Base-by-base conservation (phyloP, 2,797 vertebrate genomes). In the Silurus aristotelis region DNA sequence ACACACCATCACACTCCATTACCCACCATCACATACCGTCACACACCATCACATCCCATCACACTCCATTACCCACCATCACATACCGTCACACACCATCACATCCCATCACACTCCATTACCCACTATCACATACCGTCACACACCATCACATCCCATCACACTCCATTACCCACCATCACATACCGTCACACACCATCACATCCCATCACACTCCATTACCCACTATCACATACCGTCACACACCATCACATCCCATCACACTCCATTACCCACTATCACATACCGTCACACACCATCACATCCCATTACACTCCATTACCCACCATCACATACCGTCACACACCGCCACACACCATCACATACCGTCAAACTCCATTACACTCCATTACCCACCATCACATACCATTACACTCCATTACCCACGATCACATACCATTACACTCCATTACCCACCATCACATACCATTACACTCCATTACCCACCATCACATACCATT, bases 21-120 rank as follows among this genome's bases (percentile, higher is more conserved):
- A 88, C 10, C 87, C 56, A 43, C 84, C 89, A 88, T 80, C 13
- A 4, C 77, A 79, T 6, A 68, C 56, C n/a, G 31, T 15, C 64
- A 68, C 64, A 67, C 52, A 19, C 38, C 56, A 70, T 72, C 20
- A 48, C 48, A 5, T 3, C 3, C 38, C 31, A 70, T 38, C 27
- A 67, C 17, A 15, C 25, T 15, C 7, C 31, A 70, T 20, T 2
- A 43, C 10, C 1, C 4, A 43, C 38, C 15, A 70, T 38, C 27
- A 67, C 1, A 15, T 5, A 15, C 7, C 17, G 43, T 20, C 2
- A 70, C 10, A 9, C n/a, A 67, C 64, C 64, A 27, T 14, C n/a
- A 27, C 10, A 48, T 9, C 0, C 48, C 48, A 8, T 48, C 48
- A 48, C 48, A 48, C 64, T 27, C 13, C 10, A 67, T 15, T 12